Conservation (phyloP, 1,140 invertebrate genomes). For the Cyrtorhinus lividipennis region DNA sequence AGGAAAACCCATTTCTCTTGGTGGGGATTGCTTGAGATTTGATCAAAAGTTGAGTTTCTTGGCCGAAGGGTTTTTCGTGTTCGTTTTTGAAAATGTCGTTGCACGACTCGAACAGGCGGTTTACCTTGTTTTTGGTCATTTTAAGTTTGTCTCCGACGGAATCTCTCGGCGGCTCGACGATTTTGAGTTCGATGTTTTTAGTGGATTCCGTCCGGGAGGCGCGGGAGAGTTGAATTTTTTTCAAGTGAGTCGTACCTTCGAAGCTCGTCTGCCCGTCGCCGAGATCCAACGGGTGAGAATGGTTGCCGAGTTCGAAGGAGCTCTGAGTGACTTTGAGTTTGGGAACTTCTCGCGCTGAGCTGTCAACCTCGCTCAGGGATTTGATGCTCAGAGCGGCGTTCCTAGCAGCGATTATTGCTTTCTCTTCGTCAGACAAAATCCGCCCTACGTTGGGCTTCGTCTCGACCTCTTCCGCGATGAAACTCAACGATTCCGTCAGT, state of each 20-base stretch:
- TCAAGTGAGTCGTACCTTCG: conserved; percentile 12
- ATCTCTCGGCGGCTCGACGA: conserved; percentile 17
- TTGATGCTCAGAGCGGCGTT: neutral
- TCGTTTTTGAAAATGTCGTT: neutral
- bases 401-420: conserved; percentile 3
- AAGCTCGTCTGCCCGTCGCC: conserved; percentile 11
- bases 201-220: neutral
- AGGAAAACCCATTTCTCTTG: neutral
- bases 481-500: neutral
- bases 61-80: conserved; percentile 19
- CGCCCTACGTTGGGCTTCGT: conserved; percentile 3
- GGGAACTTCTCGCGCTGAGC: neutral
- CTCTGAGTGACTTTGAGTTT: conserved; percentile 11
- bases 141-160: conserved; percentile 14
- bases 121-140: conserved; percentile 17
- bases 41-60: conserved; percentile 21
- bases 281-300: conserved; percentile 11
- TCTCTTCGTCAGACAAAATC: conserved; percentile 13
- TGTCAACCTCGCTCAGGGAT: neutral
- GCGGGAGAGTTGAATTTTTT: neutral
- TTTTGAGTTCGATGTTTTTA: conserved; percentile 19
- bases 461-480: neutral
- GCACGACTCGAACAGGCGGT: conserved; percentile 13
- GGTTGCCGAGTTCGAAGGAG: conserved; percentile 2
- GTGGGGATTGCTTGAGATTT: conserved; percentile 19